phyloP scores from a whole-genome alignment of 2,797 vertebrate species.

The Bufotes viridis region DNA sequence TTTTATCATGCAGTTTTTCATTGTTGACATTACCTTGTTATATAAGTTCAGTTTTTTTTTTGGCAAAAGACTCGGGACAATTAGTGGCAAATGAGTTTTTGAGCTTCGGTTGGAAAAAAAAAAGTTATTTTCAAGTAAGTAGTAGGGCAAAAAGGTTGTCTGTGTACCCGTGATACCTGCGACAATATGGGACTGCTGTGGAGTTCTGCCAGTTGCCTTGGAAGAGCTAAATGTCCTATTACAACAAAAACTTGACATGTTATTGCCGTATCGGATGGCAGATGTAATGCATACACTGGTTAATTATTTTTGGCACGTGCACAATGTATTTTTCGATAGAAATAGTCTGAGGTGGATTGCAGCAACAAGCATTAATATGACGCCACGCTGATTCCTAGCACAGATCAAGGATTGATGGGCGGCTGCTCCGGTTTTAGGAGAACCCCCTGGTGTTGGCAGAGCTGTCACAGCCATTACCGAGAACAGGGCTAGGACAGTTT shows the following conservation, averaged over 20 bases:
- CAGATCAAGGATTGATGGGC: slow-evolving; percentile 54
- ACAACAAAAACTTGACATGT: slow-evolving; percentile 75
- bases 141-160: slow-evolving; percentile 71
- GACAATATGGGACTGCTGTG: not conserved
- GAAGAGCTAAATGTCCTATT: slow-evolving; percentile 72
- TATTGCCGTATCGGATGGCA: slow-evolving; percentile 65
- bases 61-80: slow-evolving; percentile 74
- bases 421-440: slow-evolving; percentile 52
- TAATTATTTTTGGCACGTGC: slow-evolving; percentile 57
- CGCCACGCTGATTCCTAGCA: slow-evolving; percentile 41
- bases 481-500: slow-evolving; percentile 36
- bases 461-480: slow-evolving; percentile 51
- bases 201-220: slow-evolving; percentile 30
- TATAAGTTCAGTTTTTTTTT: slow-evolving; percentile 81
- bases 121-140: slow-evolving; percentile 69
- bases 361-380: slow-evolving; percentile 57
- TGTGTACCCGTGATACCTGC: slow-evolving; percentile 22
- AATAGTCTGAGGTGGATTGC: slow-evolving; percentile 55
- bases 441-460: slow-evolving; percentile 51
- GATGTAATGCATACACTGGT: slow-evolving; percentile 52
- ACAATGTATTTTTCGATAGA: slow-evolving; percentile 52
- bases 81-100: slow-evolving; percentile 72
- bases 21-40: slow-evolving; percentile 88
- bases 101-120: slow-evolving; percentile 67
- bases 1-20: slow-evolving; percentile 87